These are phyloP conservation scores for Hippasteria phrygiana DNA, from an alignment of 53 echinoderm and acorn worm species.

Conservation along the genomic window DNA sequence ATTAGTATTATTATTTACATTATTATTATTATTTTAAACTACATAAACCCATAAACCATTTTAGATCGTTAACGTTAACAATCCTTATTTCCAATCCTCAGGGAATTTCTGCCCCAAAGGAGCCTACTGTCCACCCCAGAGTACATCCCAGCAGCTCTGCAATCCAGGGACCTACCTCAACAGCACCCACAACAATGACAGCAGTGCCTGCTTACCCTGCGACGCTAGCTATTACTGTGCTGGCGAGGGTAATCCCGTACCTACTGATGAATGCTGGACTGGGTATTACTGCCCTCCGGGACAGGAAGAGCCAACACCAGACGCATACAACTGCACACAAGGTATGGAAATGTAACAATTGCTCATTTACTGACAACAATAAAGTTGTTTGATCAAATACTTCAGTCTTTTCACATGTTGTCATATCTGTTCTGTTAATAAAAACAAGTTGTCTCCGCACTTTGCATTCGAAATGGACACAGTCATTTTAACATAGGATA, in stretches of 20 bases:
- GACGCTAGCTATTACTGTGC: conserved; percentile 90
- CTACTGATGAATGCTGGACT: conserved; percentile 77
- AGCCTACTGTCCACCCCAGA: conserved; percentile 85
- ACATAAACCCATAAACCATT: no score
- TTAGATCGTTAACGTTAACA: no score
- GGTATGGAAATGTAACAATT: conserved; percentile 52
- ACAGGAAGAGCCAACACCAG: conserved; percentile 89
- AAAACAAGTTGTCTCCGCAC: no score
- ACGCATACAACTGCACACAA: conserved; percentile 91
- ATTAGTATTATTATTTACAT: no score
- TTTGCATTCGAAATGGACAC: no score
- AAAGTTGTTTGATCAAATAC: neutral
- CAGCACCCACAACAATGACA: conserved; percentile 88
- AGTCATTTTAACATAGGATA: no score
- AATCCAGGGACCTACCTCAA: conserved; percentile 91
- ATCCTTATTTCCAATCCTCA: no score
- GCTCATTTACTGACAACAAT: neutral
- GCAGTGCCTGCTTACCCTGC: conserved; percentile 79
- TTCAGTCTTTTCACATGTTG: no score
- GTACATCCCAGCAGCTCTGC: conserved; percentile 82
- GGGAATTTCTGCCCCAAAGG: conserved; percentile 90
- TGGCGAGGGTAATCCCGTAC: conserved; percentile 86
- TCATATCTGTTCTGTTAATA: no score
- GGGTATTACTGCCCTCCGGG: conserved; percentile 96
- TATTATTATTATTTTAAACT: no score